phyloP scores from a whole-genome alignment of 2,797 vertebrate species.

The Alcedo quadribrachys region DNA sequence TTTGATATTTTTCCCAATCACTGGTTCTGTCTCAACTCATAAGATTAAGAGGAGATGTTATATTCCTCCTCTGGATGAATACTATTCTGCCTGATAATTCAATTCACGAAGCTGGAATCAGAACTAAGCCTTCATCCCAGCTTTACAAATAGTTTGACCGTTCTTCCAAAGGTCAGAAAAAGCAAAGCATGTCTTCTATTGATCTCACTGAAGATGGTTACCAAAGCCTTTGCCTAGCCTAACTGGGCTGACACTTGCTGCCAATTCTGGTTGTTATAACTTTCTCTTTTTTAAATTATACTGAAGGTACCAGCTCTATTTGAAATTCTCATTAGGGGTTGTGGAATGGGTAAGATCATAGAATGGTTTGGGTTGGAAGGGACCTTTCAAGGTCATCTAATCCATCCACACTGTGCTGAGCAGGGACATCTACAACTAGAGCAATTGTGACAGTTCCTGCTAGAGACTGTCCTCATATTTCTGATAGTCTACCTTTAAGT shows the following conservation, averaged over 20 bases:
- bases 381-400: background rate
- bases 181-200: background rate
- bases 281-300: background rate
- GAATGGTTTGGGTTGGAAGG: background rate
- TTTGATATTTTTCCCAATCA: constrained; percentile 5
- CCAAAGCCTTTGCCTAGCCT: background rate
- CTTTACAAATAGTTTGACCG: background rate
- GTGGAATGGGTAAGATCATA: background rate
- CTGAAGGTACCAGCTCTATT: background rate
- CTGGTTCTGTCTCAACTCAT: background rate
- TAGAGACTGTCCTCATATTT: background rate
- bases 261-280: background rate
- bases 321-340: background rate
- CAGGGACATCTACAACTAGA: background rate
- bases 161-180: background rate
- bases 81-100: background rate
- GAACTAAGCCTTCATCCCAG: background rate
- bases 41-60: background rate
- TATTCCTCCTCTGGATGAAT: background rate
- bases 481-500: background rate
- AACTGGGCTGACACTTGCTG: background rate
- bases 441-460: no score
- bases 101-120: background rate
- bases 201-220: background rate
- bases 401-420: background rate